Conservation (phyloP, 2,113 vertebrate species). For the Gallinago paraguaiae region DNA sequence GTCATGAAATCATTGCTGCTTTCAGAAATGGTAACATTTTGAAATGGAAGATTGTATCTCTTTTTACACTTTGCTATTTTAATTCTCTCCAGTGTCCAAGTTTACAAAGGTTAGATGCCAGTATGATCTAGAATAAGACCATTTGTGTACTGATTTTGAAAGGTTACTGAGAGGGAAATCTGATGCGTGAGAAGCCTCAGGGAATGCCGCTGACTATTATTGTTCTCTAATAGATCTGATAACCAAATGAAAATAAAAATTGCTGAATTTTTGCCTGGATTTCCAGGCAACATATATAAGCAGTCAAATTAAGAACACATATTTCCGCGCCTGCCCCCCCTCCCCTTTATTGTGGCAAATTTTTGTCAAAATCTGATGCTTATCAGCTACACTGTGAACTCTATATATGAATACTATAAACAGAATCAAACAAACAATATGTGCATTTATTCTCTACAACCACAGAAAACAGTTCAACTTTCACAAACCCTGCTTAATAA, state of each 20-base stretch:
- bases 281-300: not conserved
- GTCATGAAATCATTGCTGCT: conserved; percentile 33
- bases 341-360: not conserved
- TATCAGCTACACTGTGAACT: not conserved
- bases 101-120: conserved; percentile 76
- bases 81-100: conserved; percentile 43
- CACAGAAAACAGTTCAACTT: not conserved
- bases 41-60: conserved; percentile 62
- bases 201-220: conserved; percentile 4
- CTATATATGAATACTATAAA: not conserved
- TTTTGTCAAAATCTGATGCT: not conserved
- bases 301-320: not conserved
- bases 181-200: not conserved
- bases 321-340: not conserved
- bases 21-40: conserved; percentile 42
- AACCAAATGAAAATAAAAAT: not conserved
- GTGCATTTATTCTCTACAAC: not conserved
- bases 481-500: not conserved
- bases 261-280: not conserved
- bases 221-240: conserved; percentile 14
- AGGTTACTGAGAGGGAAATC: conserved; percentile 64
- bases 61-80: conserved; percentile 52
- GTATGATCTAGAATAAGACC: conserved; percentile 65
- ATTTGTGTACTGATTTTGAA: conserved; percentile 68
- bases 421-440: not conserved